Conservation (phyloP, 2,888 invertebrate genomes). For the Mycalesis mineus region DNA sequence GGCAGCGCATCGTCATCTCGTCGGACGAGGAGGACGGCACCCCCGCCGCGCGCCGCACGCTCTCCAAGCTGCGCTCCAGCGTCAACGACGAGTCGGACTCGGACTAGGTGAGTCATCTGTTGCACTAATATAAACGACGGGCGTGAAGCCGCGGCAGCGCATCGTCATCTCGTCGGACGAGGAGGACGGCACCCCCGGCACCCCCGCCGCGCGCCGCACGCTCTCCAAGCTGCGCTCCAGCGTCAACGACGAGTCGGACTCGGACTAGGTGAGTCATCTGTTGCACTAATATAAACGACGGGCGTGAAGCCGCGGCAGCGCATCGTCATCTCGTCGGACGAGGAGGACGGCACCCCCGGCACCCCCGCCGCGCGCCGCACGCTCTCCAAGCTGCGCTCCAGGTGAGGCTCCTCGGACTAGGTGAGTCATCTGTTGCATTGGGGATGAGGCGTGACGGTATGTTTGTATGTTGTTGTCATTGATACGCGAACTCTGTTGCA, state of each 20-base stretch:
- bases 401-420: constrained; percentile 65
- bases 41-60: constrained; percentile 66
- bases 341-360: constrained; percentile 75
- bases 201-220: constrained; percentile 67
- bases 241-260: constrained; percentile 64
- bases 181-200: constrained; percentile 75
- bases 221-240: constrained; percentile 68
- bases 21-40: constrained; percentile 75
- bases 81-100: constrained; percentile 66
- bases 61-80: constrained; percentile 67
- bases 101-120: constrained; percentile 44
- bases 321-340: constrained; percentile 75
- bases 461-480: too few relatives aligned
- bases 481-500: background rate
- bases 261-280: constrained; percentile 47
- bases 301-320: constrained; percentile 73
- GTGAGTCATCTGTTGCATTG: too few relatives aligned
- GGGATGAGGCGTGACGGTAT: too few relatives aligned
- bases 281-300: constrained; percentile 58
- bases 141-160: constrained; percentile 72
- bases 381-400: constrained; percentile 67
- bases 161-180: constrained; percentile 77
- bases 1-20: constrained; percentile 75
- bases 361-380: constrained; percentile 69
- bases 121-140: constrained; percentile 62